Base-by-base conservation (phyloP, 2,113 vertebrate genomes). In the Loxodonta africana region DNA sequence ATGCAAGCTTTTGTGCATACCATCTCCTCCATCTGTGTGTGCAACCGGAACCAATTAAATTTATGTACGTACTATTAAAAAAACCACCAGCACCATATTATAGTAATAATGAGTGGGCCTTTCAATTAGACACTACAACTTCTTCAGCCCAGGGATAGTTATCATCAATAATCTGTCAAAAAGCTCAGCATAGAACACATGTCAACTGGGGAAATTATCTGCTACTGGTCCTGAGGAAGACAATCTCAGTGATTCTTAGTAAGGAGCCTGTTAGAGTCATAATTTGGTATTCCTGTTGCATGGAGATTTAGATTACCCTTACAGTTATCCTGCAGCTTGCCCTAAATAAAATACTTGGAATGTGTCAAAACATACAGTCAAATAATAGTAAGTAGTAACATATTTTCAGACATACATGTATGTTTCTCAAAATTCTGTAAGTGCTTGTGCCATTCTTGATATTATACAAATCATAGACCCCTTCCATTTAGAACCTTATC, bases 21-120 rank as follows among this genome's bases (percentile, higher is more conserved):
- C 5, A 25, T 91, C 18, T 74, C 44, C 8, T 60, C 26, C 57
- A n/a, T 80, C 3, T 71, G 14, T 41, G 71, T 77, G 53, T 25
- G 3, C 71, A 81, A 86, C 15, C 41, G 71, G n/a, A 90, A 74
- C 17, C 33, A 81, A 28, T 96, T 76, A 83, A 86, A 90, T 90
- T 63, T 76, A 77, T 81, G 25, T 81, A 83, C 74, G 51, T 63
- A 80, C 69, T 76, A 87, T 84, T 69, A 17, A 94, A 87, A 87
- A 96, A 90, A 20, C 30, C 23, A 90, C 86, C 18, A 93, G 8
- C 33, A 90, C 5, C 53, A 62, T 4, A 78, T 84, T 80, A 83
- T 84, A 62, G 26, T 82, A 83, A 93, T 83, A 93, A 84, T 67
- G 5, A 81, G 4, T 51, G 10, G 8, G 15, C 30, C 14, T 94